Percentiles rank a stretch among this genome's conserved stretches.
phyloP scores from a whole-genome alignment of 2,888 invertebrate genomes.

The Aricia artaxerxes region DNA sequence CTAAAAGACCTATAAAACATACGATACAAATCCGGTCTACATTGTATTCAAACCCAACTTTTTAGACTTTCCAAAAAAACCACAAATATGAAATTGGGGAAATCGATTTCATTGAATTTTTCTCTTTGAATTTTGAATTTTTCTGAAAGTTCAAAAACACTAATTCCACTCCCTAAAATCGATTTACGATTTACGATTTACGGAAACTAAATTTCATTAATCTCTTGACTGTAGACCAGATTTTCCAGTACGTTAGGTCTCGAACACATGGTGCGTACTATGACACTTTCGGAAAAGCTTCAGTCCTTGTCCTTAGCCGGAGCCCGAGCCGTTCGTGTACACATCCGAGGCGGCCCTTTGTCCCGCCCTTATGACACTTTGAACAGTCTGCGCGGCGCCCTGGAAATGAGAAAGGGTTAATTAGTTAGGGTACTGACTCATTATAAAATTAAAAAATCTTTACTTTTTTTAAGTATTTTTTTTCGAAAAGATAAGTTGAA shows the following conservation, averaged over 20 bases:
- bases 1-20: not conserved
- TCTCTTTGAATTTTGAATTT: not conserved
- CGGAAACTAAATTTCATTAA: not conserved
- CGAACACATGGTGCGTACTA: constrained; percentile 77
- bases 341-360: constrained; percentile 75
- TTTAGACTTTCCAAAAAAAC: not conserved
- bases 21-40: not conserved
- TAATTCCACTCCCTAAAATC: not conserved
- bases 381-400: constrained; percentile 87
- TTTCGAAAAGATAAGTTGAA: too few relatives aligned
- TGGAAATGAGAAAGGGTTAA: constrained; percentile 61
- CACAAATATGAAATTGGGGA: not conserved
- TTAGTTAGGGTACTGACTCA: not conserved
- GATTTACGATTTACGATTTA: not conserved
- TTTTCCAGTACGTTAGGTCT: constrained; percentile 63
- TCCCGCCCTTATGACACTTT: constrained; percentile 82
- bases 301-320: constrained; percentile 59
- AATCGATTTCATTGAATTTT: not conserved
- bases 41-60: not conserved
- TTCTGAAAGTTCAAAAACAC: not conserved
- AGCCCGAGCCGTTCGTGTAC: constrained; percentile 70
- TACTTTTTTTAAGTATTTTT: too few relatives aligned
- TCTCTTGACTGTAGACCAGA: not conserved
- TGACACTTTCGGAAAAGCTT: constrained; percentile 76
- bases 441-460: too few relatives aligned